Evolutionary conservation across 1,140 invertebrate species (phyloP).

Genomic region (Cydia fagiglandana): DNA sequence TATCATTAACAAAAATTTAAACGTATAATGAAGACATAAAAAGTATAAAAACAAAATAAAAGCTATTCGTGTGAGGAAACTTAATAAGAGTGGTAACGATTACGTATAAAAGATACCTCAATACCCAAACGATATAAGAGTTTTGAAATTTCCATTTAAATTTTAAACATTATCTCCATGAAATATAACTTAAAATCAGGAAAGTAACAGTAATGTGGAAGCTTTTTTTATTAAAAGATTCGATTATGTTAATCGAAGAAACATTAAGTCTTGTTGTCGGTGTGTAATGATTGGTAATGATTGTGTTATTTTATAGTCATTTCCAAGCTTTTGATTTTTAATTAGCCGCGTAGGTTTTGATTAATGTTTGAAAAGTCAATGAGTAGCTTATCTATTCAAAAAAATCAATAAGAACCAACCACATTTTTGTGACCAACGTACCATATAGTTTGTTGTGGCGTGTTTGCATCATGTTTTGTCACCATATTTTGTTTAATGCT

Average conservation of each 20-base stretch:
- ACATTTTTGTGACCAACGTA: background rate
- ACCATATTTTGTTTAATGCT: background rate
- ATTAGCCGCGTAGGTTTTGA: conserved; percentile 7
- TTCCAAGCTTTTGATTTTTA: conserved; percentile 19
- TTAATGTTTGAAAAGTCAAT: conserved; percentile 6
- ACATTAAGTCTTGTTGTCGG: background rate
- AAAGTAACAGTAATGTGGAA: background rate
- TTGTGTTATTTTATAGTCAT: background rate
- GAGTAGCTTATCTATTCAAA: background rate
- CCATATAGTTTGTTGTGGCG: background rate
- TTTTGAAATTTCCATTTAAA: background rate
- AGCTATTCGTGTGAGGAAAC: conserved; percentile 18
- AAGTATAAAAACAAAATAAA: conserved; percentile 27
- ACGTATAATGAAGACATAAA: conserved; percentile 28
- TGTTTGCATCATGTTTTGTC: background rate
- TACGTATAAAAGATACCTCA: background rate
- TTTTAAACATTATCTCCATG: background rate
- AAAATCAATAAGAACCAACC: background rate
- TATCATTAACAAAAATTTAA: conserved; percentile 16
- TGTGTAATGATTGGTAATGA: conserved; percentile 25
- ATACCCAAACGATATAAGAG: background rate
- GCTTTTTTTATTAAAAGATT: background rate
- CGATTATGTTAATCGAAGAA: conserved; percentile 23
- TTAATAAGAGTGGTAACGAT: conserved; percentile 4
- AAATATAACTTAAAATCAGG: background rate